Evolutionary conservation across 2,797 vertebrate species (phyloP).

Genomic region (Propithecus perrieri): DNA sequence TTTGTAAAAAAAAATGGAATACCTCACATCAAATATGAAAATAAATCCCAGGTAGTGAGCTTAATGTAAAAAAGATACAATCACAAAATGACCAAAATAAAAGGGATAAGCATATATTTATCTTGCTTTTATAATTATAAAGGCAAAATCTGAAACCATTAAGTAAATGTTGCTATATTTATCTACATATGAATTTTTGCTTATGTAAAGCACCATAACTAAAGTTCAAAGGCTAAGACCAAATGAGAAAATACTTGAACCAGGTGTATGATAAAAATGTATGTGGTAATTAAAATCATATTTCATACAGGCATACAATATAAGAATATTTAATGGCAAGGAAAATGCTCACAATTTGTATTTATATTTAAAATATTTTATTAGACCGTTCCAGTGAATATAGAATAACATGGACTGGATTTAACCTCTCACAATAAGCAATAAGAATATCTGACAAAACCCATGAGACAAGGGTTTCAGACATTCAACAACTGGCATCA

Average conservation of each 20-base stretch:
- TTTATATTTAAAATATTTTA: slow-evolving; percentile 57
- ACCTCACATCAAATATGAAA: slow-evolving; percentile 16
- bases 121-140: slow-evolving; percentile 20
- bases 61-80: slow-evolving; percentile 34
- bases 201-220: slow-evolving; percentile 55
- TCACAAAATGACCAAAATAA: slow-evolving; percentile 27
- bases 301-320: slow-evolving; percentile 35
- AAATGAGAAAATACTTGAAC: slow-evolving; percentile 61
- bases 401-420: background rate
- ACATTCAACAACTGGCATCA: background rate
- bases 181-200: slow-evolving; percentile 29
- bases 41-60: slow-evolving; percentile 26
- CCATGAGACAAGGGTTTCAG: background rate
- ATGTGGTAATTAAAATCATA: slow-evolving; percentile 68
- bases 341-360: slow-evolving; percentile 65
- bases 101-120: slow-evolving; percentile 30
- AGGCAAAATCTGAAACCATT: slow-evolving; percentile 38
- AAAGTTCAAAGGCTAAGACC: slow-evolving; percentile 47
- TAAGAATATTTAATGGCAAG: slow-evolving; percentile 61
- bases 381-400: background rate
- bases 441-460: background rate
- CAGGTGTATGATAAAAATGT: slow-evolving; percentile 55
- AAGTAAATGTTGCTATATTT: background rate
- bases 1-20: slow-evolving; percentile 7
- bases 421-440: background rate